Base-by-base conservation (phyloP, 2,888 invertebrate genomes). In the Tolmerus cingulatus region DNA sequence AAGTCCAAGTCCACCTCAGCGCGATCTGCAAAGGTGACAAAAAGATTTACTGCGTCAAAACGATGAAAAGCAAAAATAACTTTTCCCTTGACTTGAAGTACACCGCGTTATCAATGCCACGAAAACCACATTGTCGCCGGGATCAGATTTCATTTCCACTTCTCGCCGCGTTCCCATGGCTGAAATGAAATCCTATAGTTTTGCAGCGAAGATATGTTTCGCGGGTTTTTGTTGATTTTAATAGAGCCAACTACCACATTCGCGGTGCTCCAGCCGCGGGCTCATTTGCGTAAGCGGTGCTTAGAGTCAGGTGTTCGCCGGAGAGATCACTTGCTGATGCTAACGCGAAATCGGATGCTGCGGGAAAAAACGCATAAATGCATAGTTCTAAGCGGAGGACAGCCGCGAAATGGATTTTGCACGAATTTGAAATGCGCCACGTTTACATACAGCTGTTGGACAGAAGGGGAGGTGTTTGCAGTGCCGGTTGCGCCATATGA, bases 111-210 rank as follows among this genome's bases (percentile, higher is more conserved):
- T 40, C 79, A 79, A 43, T 79, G 79, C 79, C 46, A 43, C 51
- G 55, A 34, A 81, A 81, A 81, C 81, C 81, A 30, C 81, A 81
- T 27, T 51, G 55, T 81, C 81, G 55, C 81, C 81, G 14, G 55
- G 81, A 5, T 81, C 16, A 9, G 51, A 34, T 81, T 81, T 30
- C 81, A 51, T 43, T 66, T 40, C 78, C 43, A 40, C 78, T 78
- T 43, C 40, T 78, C 23, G 81, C 27, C 46, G 8, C 51, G 23
- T 81, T 81, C 81, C 51, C 81, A 81, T 81, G 81, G 30, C 27
- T 81, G 81, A 81, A 81, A 81, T 81, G 81, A 81, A 81, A 81
- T 55, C 16, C 46, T 51, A 81, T 81, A 51, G 43, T 81, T 27
- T 27, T 16, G 12, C 55, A 51, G 51, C 51, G 8, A 34, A 43